phyloP scores from a whole-genome alignment of 64 coral and sea anemone species.

The Pachyseris speciosa region DNA sequence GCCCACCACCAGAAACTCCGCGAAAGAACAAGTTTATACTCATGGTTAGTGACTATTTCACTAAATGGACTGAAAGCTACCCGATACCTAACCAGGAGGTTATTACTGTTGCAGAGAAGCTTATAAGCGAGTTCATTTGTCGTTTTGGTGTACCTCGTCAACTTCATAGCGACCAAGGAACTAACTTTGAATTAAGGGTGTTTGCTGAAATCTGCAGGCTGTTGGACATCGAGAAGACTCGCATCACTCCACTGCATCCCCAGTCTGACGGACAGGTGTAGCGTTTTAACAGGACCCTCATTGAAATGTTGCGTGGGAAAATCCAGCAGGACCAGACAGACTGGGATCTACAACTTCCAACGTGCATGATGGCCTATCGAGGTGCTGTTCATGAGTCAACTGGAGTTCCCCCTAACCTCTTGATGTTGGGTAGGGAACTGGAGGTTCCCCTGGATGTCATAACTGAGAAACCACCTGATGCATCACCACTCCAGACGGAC shows the following conservation, averaged over 20 bases:
- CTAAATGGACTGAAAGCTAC: conserved; percentile 48
- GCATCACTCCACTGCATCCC: conserved; percentile 28
- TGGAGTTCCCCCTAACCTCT: too few relatives aligned
- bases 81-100: conserved; percentile 42
- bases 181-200: conserved; percentile 65
- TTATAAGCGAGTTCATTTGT: conserved; percentile 9
- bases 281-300: conserved; percentile 40
- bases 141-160: conserved; percentile 50
- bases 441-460: conserved; percentile 45
- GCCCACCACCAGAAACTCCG: not conserved
- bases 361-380: conserved; percentile 52
- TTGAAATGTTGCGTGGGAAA: conserved; percentile 9
- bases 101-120: conserved; percentile 40
- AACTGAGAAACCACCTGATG: conserved; percentile 30
- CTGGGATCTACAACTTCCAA: conserved; percentile 37
- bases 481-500: not conserved
- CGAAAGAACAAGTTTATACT: conserved; percentile 44
- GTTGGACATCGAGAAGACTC: conserved; percentile 43
- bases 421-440: conserved; percentile 57
- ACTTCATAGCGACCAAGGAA: conserved; percentile 53
- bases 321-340: not conserved
- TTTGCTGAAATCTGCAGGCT: conserved; percentile 45
- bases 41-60: conserved; percentile 51
- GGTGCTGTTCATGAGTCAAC: conserved; percentile 20
- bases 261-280: conserved; percentile 40